phyloP scores from a whole-genome alignment of 1,140 invertebrate species.

The Pseudomyrmex concolor region DNA sequence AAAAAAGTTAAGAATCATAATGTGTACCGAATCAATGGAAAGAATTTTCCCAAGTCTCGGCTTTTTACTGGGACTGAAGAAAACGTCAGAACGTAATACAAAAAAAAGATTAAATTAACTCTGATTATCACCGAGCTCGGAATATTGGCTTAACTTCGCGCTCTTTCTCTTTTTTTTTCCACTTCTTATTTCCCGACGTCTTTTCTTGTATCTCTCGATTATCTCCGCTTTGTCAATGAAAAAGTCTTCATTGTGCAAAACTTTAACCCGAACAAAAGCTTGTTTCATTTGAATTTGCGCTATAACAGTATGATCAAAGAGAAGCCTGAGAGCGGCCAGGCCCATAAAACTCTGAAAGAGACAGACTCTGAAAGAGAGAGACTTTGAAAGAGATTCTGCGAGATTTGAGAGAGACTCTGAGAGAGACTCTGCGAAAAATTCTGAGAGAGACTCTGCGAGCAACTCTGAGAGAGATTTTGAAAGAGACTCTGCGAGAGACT shows the following conservation, averaged over 20 bases:
- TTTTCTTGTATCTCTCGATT: not conserved
- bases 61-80: not conserved
- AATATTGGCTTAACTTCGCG: not conserved
- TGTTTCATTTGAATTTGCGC: constrained; percentile 3
- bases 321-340: too few relatives aligned
- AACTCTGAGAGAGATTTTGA: too few relatives aligned
- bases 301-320: too few relatives aligned
- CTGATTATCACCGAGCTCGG: constrained; percentile 37
- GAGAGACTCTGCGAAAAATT: too few relatives aligned
- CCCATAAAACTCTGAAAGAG: too few relatives aligned
- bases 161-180: not conserved
- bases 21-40: not conserved
- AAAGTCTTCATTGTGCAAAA: constrained; percentile 37
- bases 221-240: constrained; percentile 32
- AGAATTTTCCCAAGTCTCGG: not conserved
- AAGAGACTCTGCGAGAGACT: too few relatives aligned
- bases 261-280: constrained; percentile 7
- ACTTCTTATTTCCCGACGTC: not conserved
- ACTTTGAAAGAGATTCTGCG: too few relatives aligned
- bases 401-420: too few relatives aligned
- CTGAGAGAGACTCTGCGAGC: too few relatives aligned
- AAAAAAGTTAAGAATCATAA: not conserved
- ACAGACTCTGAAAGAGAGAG: too few relatives aligned
- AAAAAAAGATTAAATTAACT: constrained; percentile 41
- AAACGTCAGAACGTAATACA: constrained; percentile 4